Base-by-base conservation (phyloP, 1,140 invertebrate genomes). In the Pseudomyrmex gracilis region DNA sequence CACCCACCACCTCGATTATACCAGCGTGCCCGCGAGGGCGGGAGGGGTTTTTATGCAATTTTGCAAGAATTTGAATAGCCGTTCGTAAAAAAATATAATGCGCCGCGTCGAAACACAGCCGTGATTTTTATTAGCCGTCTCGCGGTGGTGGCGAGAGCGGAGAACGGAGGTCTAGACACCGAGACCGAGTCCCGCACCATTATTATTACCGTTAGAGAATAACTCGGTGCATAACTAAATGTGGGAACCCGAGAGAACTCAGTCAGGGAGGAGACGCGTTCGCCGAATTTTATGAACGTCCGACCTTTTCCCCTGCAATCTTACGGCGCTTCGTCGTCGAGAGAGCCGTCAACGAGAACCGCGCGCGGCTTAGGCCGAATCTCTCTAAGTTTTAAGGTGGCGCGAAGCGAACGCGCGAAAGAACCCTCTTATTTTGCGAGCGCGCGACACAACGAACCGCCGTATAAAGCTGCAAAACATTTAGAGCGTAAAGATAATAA, bases 21-120 rank as follows among this genome's bases (percentile, higher is more conserved):
- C 88, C 85, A 83, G 71, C 49, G 55, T 88, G 85, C 87, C 82
- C 86, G 89, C 82, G 85, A 90, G 90, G 87, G 85, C 88, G 78
- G 82, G 85, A 73, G 87, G 88, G 70, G 89, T 92, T 94, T 93
- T 92, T 91, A 92, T 92, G 90, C 91, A 94, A 94, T 94, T 93
- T 94, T 90, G 83, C 88, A 93, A 93, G 93, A 94, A 94, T 94
- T 93, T 94, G 93, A 94, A 94, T 94, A 93, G 93, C 86, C 86
- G 83, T 88, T 85, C 90, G 90, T 92, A 92, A 92, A 92, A 34
- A 34, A 92, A 92, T 92, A 93, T 92, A 92, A 92, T 92, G 87
- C 87, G 89, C 85, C 87, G 78, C 83, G 22, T 57, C 51, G 85
- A 84, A 86, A 89, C 88, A 88, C 84, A 68, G 80, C 77, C 89